Evolutionary conservation across 2,888 invertebrate genomes (phyloP), one percentile per base, ranked within the genome.

Genomic region (Caenorhabditis sinica): DNA sequence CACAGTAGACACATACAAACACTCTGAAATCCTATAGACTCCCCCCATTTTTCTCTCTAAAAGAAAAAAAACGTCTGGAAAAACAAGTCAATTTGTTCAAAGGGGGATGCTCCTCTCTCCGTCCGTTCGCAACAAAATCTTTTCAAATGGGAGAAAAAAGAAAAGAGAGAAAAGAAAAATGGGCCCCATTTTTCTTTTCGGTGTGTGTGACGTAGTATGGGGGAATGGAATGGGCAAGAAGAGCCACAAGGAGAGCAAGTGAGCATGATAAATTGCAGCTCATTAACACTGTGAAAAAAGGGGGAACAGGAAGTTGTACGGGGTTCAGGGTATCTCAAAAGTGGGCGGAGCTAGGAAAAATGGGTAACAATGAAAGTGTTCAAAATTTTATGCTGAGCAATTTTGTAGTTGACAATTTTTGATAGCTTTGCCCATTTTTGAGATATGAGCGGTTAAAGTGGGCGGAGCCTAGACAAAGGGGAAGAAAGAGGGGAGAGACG

Each of bases 71-170:
- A 69, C 20, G 66, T 68, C 66, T 68, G 66, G 66, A 68, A 68
- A 68, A 68, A 68, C 66, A 68, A 68, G 66, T 68, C 66, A 68
- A 49, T 68, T 68, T 33, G 66, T 68, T 49, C 66, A 20, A 20
- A n/a, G 49, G 49, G 11, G n/a, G 49, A 20, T 4, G 43, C 43
- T 43, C 51, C 28, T 20, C 28, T 65, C 25, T 45, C 43, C 15
- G 25, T 68, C 66, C 51, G 23, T 43, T 68, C 66, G 66, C 66
- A 68, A 68, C 66, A 68, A 49, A 20, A 49, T 49, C 20, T 49
- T 49, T 49, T 49, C 65, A 65, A 45, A 45, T 45, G 36, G 65
- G 63, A 40, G 36, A 45, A 65, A 28, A 25, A 23, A 28, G 23
- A 20, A 49, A 11, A 20, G 20, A 49, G 17, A 49, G 49, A 49